Conservation (phyloP, 2,797 vertebrate genomes). For the Malacoraja senta region DNA sequence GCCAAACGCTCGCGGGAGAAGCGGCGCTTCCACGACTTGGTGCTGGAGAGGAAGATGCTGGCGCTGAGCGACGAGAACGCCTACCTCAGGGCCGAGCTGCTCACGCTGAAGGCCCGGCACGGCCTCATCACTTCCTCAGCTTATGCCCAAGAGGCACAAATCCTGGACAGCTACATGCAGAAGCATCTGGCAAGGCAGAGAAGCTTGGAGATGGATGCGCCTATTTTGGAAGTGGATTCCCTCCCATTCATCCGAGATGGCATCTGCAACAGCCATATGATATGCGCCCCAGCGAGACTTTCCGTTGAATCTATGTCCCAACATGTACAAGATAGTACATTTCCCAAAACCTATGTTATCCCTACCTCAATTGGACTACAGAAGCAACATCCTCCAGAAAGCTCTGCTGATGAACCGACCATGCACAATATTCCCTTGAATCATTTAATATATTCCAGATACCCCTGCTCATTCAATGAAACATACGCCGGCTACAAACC, state of each 20-base stretch:
- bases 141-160: slow-evolving; percentile 43
- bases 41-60: slow-evolving; percentile 66
- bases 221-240: slow-evolving; percentile 39
- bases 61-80: slow-evolving; percentile 72
- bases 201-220: slow-evolving; percentile 43
- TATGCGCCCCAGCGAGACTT: slow-evolving; percentile 37
- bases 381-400: neutral
- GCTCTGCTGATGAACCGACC: neutral
- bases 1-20: slow-evolving; percentile 86
- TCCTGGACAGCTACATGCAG: slow-evolving; percentile 45
- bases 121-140: slow-evolving; percentile 46
- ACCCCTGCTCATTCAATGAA: neutral
- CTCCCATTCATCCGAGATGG: slow-evolving; percentile 8
- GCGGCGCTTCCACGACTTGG: slow-evolving; percentile 68
- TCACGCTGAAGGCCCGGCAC: slow-evolving; percentile 31
- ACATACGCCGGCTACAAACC: slow-evolving; percentile 45
- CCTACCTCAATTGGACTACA: neutral
- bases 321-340: neutral
- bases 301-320: slow-evolving; percentile 42
- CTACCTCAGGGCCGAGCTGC: slow-evolving; percentile 35
- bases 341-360: neutral
- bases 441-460: neutral
- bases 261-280: neutral
- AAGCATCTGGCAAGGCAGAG: slow-evolving; percentile 42
- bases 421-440: neutral